Evolutionary conservation across 2,888 invertebrate species (phyloP), one percentile per base, ranked within the genome.

Genomic region (Andrena chrysosceles): DNA sequence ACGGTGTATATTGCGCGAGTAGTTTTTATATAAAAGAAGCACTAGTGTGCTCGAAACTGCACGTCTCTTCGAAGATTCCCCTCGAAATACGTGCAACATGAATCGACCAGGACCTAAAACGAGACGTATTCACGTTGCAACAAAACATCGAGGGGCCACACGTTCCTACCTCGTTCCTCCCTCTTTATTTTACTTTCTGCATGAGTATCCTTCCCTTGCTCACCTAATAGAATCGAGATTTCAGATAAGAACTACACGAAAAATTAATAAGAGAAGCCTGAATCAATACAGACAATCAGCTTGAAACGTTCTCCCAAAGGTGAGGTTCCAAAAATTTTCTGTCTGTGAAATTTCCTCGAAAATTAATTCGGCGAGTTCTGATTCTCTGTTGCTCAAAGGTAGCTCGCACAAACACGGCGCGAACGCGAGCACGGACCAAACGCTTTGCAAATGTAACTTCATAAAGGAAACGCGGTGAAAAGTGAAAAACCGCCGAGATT

Each of bases 71-170:
- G 69, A 60, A 48, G n/a, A 49, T 35, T 52, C 69, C 1, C 75
- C 26, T 70, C 48, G 69, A 49, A 70, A 75, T 52, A 26, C 60
- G 60, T 49, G 60, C n/a, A 26, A 60, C 20, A 75, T 69, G 69
- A 75, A 75, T 69, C 75, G 60, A 26, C 60, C 33, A 49, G 60
- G 69, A 69, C 60, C 60, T 62, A 60, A 60, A 75, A 69, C 69
- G 60, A 60, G 60, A 69, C 60, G 60, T 69, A 75, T 69, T 69
- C 69, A 60, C 60, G 10, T 20, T 20, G 48, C 56, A 29, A 23
- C 49, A 33, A 60, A 69, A 75, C 10, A 75, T 26, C 60, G 20
- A 69, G 59, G 49, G 60, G 49, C n/a, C 23, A 56, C 1, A 13
- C 4, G 13, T 42, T 13, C 13, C 13, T 5, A 42, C 42, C 42